Percentiles rank a stretch among this genome's conserved stretches.
Conservation (phyloP, 2,888 invertebrate genomes). For the Ptychoptera contaminata region DNA sequence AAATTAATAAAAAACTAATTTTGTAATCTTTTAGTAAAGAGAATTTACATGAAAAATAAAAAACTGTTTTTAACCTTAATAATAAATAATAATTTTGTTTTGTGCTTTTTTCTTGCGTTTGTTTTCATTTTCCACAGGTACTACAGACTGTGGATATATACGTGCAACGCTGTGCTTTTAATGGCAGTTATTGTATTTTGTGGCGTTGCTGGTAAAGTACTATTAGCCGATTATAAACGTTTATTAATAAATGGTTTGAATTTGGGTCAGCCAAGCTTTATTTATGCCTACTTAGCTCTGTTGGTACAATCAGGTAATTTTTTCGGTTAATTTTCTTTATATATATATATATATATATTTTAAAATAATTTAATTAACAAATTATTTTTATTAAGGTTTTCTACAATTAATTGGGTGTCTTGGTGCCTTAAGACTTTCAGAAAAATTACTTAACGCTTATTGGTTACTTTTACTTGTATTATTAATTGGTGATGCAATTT, state of each 20-base stretch:
- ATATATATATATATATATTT: neutral
- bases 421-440: constrained; percentile 64
- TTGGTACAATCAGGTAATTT: constrained; percentile 43
- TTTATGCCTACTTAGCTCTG: constrained; percentile 71
- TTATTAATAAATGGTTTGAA: constrained; percentile 56
- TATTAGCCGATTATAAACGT: constrained; percentile 52
- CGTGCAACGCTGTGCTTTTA: constrained; percentile 76
- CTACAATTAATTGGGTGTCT: constrained; percentile 66
- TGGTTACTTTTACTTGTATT: constrained; percentile 66
- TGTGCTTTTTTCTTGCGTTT: neutral
- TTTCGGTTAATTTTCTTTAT: constrained; percentile 12
- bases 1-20: neutral
- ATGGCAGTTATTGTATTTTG: constrained; percentile 68
- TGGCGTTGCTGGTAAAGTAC: constrained; percentile 55
- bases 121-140: constrained; percentile 34
- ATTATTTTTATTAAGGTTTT: constrained; percentile 28
- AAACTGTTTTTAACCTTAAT: neutral
- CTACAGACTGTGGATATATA: constrained; percentile 84
- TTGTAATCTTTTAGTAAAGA: neutral
- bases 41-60: neutral
- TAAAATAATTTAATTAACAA: constrained; percentile 7
- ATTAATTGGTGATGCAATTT: constrained; percentile 67
- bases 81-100: neutral
- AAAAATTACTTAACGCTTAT: constrained; percentile 66
- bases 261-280: constrained; percentile 63